Conservation (phyloP, 1,140 invertebrate species). For the Cherax destructor region DNA sequence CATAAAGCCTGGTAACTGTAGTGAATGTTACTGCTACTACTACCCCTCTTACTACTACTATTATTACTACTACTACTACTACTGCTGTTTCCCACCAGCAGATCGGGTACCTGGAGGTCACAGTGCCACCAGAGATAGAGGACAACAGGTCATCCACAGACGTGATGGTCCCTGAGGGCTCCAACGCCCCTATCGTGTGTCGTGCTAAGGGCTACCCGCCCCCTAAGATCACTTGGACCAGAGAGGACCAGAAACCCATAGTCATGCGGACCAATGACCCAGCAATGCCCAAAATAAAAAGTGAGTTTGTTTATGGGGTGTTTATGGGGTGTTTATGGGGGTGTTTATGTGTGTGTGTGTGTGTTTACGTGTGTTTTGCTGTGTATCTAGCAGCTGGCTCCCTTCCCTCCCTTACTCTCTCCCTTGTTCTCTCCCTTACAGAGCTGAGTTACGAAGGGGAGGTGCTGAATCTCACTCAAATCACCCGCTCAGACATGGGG, state of each 20-base stretch:
- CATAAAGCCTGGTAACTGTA: too few relatives aligned
- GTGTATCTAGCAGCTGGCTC: constrained; percentile 33
- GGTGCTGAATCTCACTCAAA: constrained; percentile 83
- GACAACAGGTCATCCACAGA: constrained; percentile 79
- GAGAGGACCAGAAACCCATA: constrained; percentile 63
- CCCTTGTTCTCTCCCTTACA: neutral
- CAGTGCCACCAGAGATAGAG: constrained; percentile 89
- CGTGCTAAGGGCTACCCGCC: constrained; percentile 78
- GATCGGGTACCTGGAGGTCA: constrained; percentile 88
- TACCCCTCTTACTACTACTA: too few relatives aligned
- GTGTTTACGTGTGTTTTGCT: neutral
- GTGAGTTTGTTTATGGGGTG: constrained; percentile 22
- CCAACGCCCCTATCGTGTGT: constrained; percentile 84
- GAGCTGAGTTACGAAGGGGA: constrained; percentile 83
- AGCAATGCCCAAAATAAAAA: constrained; percentile 25
- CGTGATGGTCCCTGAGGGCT: constrained; percentile 84
- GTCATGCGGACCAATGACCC: constrained; percentile 43
- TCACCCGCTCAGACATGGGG: constrained; percentile 90
- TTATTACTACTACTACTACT: too few relatives aligned
- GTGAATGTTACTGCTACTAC: too few relatives aligned
- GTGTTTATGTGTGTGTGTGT: neutral
- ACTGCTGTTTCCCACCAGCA: constrained; percentile 75
- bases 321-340: neutral
- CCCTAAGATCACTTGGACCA: constrained; percentile 80
- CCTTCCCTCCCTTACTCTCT: constrained; percentile 29